Conservation (phyloP, 2,113 vertebrate genomes). For the Sclerurus mexicanus region DNA sequence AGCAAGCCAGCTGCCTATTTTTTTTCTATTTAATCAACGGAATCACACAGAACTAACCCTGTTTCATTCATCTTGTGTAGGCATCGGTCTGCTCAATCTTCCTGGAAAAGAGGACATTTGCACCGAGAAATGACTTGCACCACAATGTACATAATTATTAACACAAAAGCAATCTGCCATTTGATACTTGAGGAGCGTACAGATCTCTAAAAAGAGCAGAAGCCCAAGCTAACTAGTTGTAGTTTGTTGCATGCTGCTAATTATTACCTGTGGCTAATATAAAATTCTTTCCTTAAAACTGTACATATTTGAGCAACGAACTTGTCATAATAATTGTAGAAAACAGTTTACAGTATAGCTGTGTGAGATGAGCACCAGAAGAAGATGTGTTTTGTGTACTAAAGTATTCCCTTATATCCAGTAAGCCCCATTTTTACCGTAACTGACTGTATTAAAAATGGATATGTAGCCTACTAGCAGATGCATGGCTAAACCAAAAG, state of each 20-base stretch:
- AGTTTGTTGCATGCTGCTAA: slow-evolving; percentile 58
- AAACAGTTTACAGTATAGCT: slow-evolving; percentile 75
- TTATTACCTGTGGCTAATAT: slow-evolving; percentile 69
- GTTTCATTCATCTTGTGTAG: slow-evolving; percentile 76
- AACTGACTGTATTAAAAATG: slow-evolving; percentile 68
- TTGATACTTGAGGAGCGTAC: slow-evolving; percentile 6
- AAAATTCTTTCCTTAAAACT: slow-evolving; percentile 65
- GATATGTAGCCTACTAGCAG: slow-evolving; percentile 71
- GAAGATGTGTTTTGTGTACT: slow-evolving; percentile 59
- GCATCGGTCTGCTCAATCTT: slow-evolving; percentile 72
- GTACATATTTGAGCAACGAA: slow-evolving; percentile 67
- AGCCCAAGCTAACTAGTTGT: slow-evolving; percentile 55
- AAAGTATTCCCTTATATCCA: slow-evolving; percentile 75
- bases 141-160: slow-evolving; percentile 50
- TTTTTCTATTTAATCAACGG: slow-evolving; percentile 58
- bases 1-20: slow-evolving; percentile 96
- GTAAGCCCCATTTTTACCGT: slow-evolving; percentile 63
- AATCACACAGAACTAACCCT: slow-evolving; percentile 83
- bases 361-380: slow-evolving; percentile 87
- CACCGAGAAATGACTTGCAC: slow-evolving; percentile 49
- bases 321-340: slow-evolving; percentile 66
- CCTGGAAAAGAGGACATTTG: slow-evolving; percentile 62
- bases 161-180: slow-evolving; percentile 62
- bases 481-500: slow-evolving; percentile 70
- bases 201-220: slow-evolving; percentile 36